Percentiles rank a stretch among this genome's conserved stretches.
Conservation (phyloP, 1,140 invertebrate species). For the Paraescarpia echinospica region DNA sequence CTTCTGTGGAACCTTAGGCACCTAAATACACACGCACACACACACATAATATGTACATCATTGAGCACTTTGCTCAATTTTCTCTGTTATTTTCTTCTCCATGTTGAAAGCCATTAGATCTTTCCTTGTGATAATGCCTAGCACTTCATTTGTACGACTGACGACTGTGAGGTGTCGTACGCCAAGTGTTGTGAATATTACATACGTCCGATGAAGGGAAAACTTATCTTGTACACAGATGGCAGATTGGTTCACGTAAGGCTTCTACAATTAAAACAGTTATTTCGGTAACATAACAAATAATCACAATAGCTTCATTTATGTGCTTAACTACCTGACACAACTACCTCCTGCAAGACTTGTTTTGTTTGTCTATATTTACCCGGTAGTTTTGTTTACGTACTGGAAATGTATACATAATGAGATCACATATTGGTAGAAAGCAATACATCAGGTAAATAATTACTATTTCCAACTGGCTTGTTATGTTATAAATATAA, state of each 20-base stretch:
- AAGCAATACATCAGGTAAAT: no score
- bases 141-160: conserved; percentile 83
- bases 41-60: not conserved
- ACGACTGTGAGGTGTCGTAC: conserved; percentile 89
- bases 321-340: no score
- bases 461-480: no score
- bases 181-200: conserved; percentile 88
- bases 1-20: not conserved
- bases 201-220: conserved; percentile 83
- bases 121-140: conserved; percentile 60
- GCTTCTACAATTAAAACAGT: conserved; percentile 43
- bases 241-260: conserved; percentile 57
- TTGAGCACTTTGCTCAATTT: not conserved
- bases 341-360: not conserved
- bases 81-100: conserved; percentile 38
- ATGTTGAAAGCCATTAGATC: conserved; percentile 55
- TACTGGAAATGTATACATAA: no score
- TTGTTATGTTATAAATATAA: no score
- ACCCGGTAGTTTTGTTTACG: no score
- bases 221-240: conserved; percentile 51
- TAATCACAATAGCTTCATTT: no score
- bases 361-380: no score
- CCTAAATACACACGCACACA: not conserved
- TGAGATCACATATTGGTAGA: not conserved
- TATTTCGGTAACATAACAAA: not conserved